These are phyloP conservation scores for Ceratosolen solmsi DNA, from an alignment of 1,140 invertebrate genomes.

Conservation along the genomic window DNA sequence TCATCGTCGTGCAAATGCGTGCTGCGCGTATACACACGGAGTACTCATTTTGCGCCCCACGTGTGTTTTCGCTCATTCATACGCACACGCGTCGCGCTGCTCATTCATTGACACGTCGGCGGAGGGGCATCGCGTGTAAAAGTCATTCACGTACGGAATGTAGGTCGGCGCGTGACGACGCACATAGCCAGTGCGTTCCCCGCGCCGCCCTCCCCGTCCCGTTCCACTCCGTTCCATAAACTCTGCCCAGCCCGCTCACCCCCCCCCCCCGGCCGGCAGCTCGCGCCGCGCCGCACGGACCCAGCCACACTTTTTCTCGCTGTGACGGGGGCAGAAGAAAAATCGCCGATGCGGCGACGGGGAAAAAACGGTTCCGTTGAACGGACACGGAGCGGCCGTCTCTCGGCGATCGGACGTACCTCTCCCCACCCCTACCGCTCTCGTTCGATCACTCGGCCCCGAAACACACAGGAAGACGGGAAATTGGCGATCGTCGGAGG, in stretches of 20 bases:
- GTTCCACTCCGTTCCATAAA: not conserved
- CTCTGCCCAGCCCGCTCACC: not conserved
- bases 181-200: not conserved
- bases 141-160: conserved; percentile 43
- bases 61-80: conserved; percentile 25
- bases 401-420: not conserved
- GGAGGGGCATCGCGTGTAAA: conserved; percentile 27
- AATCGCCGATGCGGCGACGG: not conserved
- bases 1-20: not conserved
- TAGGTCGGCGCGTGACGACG: conserved; percentile 43
- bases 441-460: not conserved
- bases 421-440: not conserved
- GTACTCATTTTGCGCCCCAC: not conserved
- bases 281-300: too few species aligned
- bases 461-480: conserved; percentile 21
- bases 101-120: conserved; percentile 34
- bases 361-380: conserved; percentile 37
- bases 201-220: not conserved
- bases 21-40: not conserved
- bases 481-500: conserved; percentile 37
- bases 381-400: not conserved
- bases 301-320: not conserved
- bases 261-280: too few species aligned
- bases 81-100: not conserved
- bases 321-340: not conserved